Evolutionary conservation across 1,140 invertebrate genomes (phyloP), one percentile per base, ranked within the genome.

Genomic region (Drosophila asahinai): DNA sequence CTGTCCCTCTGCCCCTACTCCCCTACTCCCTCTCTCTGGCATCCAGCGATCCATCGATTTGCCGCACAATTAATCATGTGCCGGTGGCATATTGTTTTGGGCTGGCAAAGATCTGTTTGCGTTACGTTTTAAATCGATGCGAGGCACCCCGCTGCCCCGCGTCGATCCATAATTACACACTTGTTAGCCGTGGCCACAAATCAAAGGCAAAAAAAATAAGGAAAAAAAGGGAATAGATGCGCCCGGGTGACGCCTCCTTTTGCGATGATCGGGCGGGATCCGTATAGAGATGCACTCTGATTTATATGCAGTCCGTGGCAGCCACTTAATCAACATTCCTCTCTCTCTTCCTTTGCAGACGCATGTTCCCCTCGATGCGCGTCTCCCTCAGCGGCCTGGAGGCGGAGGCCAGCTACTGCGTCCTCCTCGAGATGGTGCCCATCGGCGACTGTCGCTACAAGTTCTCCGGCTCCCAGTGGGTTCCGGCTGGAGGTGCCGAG

Each of bases 361-460:
- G 97, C 22, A 97, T 98, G 97, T 98, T 97, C 87, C 97, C 97
- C 2, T 95, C 96, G 1, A 92, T 97, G 25, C 95, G 96, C 67
- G 89, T 97, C 1, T 94, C 94, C 0, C 92, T 97, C 0, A 93
- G 93, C 12, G 97, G 97, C 2, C 92, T 98, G 65, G 96, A 98
- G 73, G 95, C 96, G n/a, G 95, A 96, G 4, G 94, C 95, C 25
- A 95, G 95, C 83, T 98, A 99, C 93, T 97, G 95, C 81, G 94
- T 98, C 0, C 92, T 97, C 5, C 93, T 98, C 57, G 97, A 98
- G 92, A 95, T 98, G 81, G 94, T 95, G 1, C 95, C 96, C 9
- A 95, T 95, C 1, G 95, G 94, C 11, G 93, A 94, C 42, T 94
- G 95, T 45, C 94, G 96, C 3, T 96, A 95, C 92, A 96, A 96